Conservation (phyloP, 2,888 invertebrate species). For the Bombylius major region DNA sequence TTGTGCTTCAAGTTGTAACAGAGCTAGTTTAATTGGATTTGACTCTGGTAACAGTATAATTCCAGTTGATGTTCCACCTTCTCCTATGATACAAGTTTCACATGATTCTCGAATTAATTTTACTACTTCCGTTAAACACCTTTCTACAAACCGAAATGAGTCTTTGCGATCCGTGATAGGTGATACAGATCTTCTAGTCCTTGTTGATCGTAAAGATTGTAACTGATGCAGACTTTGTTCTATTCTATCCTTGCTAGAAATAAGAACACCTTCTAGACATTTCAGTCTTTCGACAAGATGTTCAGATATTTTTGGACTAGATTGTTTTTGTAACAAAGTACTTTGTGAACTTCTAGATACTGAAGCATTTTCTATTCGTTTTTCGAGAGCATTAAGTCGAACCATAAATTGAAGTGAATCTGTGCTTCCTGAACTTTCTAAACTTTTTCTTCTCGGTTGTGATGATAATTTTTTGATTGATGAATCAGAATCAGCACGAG, state of each 20-base stretch:
- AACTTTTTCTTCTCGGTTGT: slow-evolving; percentile 53
- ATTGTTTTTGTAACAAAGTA: slow-evolving; percentile 23
- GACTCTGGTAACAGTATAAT: slow-evolving; percentile 39
- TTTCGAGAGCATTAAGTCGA: slow-evolving; percentile 61
- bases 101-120: slow-evolving; percentile 47
- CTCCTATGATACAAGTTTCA: slow-evolving; percentile 45
- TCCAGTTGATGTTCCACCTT: slow-evolving; percentile 13
- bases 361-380: slow-evolving; percentile 53
- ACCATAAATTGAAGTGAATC: slow-evolving; percentile 72
- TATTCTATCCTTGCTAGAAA: slow-evolving; percentile 52
- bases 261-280: slow-evolving; percentile 47
- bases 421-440: slow-evolving; percentile 64
- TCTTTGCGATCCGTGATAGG: slow-evolving; percentile 53
- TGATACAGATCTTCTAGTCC: slow-evolving; percentile 50
- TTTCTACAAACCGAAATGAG: slow-evolving; percentile 49
- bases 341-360: slow-evolving; percentile 16
- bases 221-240: slow-evolving; percentile 55
- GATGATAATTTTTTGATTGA: slow-evolving; percentile 22
- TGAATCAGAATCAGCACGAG: background rate
- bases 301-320: slow-evolving; percentile 38
- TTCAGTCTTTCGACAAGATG: slow-evolving; percentile 47
- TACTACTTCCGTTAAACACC: slow-evolving; percentile 48
- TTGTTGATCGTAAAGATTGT: slow-evolving; percentile 46
- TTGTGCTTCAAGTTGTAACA: slow-evolving; percentile 52
- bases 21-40: slow-evolving; percentile 46